A percentile compares a stretch with the other conserved stretches of the same genome.
phyloP scores from a whole-genome alignment of 1,140 invertebrate genomes.

The Vollenhovia emeryi region DNA sequence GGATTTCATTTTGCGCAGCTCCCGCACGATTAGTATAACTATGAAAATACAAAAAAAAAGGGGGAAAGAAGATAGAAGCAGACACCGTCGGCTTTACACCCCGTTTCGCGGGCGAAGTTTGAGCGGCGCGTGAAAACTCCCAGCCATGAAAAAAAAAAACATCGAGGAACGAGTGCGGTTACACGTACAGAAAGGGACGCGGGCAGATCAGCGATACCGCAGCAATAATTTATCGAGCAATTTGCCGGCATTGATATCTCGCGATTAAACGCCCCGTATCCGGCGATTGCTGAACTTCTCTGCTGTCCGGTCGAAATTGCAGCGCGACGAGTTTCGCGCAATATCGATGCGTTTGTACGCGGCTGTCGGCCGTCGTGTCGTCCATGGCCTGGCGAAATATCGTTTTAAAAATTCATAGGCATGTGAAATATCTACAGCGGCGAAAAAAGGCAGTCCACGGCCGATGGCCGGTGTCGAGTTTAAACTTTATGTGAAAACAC shows the following conservation, averaged over 20 bases:
- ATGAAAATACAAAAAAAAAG: slow-evolving; percentile 9
- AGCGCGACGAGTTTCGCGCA: slow-evolving; percentile 55
- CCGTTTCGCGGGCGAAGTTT: not conserved
- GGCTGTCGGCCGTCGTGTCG: slow-evolving; percentile 29
- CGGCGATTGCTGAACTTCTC: slow-evolving; percentile 56
- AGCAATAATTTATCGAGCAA: slow-evolving; percentile 68
- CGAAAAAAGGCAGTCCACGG: slow-evolving; percentile 7
- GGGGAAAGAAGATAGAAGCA: not conserved
- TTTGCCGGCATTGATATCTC: slow-evolving; percentile 57
- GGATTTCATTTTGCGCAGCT: slow-evolving; percentile 30
- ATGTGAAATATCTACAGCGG: slow-evolving; percentile 32
- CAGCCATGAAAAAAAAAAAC: slow-evolving; percentile 8
- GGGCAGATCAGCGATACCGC: slow-evolving; percentile 31
- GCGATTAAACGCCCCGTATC: slow-evolving; percentile 64
- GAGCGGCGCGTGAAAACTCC: not conserved
- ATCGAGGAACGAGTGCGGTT: not conserved
- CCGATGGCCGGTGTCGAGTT: slow-evolving; percentile 4
- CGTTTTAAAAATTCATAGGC: slow-evolving; percentile 52
- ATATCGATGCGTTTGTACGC: slow-evolving; percentile 66
- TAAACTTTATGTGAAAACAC: slow-evolving; percentile 41
- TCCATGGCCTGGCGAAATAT: slow-evolving; percentile 27
- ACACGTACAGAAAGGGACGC: slow-evolving; percentile 10
- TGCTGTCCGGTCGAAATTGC: slow-evolving; percentile 55
- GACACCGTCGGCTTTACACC: not conserved
- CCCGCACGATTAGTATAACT: slow-evolving; percentile 20